phyloP scores from a whole-genome alignment of 2,888 invertebrate genomes.

The Carterocephalus palaemon region DNA sequence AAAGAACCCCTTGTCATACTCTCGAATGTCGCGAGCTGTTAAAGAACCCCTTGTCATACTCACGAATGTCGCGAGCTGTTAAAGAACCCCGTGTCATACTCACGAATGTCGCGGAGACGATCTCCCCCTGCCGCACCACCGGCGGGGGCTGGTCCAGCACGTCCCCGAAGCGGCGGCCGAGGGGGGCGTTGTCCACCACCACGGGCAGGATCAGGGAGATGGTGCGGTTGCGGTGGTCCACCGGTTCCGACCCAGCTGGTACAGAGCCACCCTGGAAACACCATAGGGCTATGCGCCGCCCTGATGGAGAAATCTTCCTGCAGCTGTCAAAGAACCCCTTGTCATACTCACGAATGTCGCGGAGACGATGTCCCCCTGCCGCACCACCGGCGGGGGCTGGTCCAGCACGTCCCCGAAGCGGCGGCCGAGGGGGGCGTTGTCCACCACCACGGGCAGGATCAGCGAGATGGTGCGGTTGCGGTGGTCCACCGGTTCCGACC shows the following conservation, averaged over 20 bases:
- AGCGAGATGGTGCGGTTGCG: slow-evolving; percentile 84
- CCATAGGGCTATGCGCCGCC: too few species aligned
- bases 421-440: slow-evolving; percentile 82
- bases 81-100: too few species aligned
- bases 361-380: slow-evolving; percentile 82
- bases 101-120: slow-evolving; percentile 82
- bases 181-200: slow-evolving; percentile 84
- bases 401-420: slow-evolving; percentile 84
- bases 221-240: slow-evolving; percentile 83
- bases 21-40: too few species aligned
- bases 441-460: slow-evolving; percentile 86
- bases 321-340: too few species aligned
- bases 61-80: too few species aligned
- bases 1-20: slow-evolving; percentile 59
- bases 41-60: too few species aligned
- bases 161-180: slow-evolving; percentile 83
- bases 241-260: slow-evolving; percentile 82
- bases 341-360: slow-evolving; percentile 86
- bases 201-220: slow-evolving; percentile 86
- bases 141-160: slow-evolving; percentile 84
- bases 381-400: slow-evolving; percentile 82
- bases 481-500: slow-evolving; percentile 85
- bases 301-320: too few species aligned
- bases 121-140: slow-evolving; percentile 78
- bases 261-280: slow-evolving; percentile 61